Evolutionary conservation across 2,888 invertebrate species (phyloP), one percentile per base, ranked within the genome.

Genomic region (Andricus curvator): DNA sequence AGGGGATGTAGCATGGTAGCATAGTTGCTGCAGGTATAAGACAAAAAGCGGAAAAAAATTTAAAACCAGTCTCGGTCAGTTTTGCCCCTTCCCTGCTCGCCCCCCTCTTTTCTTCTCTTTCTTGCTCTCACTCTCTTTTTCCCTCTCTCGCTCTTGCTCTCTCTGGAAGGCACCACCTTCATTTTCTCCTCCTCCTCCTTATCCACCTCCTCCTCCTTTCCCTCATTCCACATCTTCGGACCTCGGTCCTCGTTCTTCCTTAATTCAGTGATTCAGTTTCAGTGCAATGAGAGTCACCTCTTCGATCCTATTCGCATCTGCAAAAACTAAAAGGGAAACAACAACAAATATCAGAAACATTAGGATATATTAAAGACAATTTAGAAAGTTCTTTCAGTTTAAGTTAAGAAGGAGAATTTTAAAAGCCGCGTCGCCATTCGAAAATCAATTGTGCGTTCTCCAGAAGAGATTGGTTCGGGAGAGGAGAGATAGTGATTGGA

Each of bases 251-350:
- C 77, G 65, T 15, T 77, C 44, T 25, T 78, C 41, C 78, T 78
- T 67, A 15, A 44, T 44, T 13, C 44, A 44, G 44, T 44, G 44
- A 44, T 15, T 44, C 44, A 44, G 44, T 44, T 44, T 44, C 44
- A 44, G 44, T 44, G 15, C 15, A 90, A 90, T 90, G 88, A 90
- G 90, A 88, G 87, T 85, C 88, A 88, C 86, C 87, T 89, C 87
- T 86, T 88, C 88, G 85, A 89, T 89, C 88, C 89, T 88, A 87
- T 85, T 87, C 79, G 80, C 80, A 79, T 80, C 80, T 22, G 76
- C 80, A 41, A 56, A 74, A 56, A 51, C 17, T 9, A 33, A 56
- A n/a, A 56, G 8, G 29, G 44, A 70, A 44, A 51, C 44, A 17
- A 48, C 17, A 20, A 15, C 15, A 33, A 56, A n/a, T 76, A n/a